phyloP scores from a whole-genome alignment of 1,140 invertebrate genomes.

The Elymnias hypermnestra region DNA sequence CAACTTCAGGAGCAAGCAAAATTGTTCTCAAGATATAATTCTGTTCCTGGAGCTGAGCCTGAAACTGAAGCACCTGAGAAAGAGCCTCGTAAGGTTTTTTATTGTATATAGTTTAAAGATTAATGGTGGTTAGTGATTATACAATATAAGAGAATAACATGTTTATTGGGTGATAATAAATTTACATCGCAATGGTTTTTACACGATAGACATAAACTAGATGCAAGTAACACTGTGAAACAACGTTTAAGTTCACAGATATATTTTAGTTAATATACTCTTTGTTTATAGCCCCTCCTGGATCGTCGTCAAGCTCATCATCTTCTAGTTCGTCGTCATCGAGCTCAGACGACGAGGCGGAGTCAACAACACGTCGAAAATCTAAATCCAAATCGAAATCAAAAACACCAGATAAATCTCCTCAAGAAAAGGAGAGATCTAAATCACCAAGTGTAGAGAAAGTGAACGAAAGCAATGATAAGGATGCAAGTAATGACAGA shows the following conservation, averaged over 20 bases:
- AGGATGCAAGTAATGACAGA: slow-evolving; percentile 68
- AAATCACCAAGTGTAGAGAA: slow-evolving; percentile 51
- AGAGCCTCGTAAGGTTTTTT: slow-evolving; percentile 43
- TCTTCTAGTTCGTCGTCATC: slow-evolving; percentile 66
- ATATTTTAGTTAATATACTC: too few relatives aligned
- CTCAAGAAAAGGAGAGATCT: slow-evolving; percentile 48
- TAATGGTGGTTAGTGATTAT: too few relatives aligned
- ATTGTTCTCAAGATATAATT: slow-evolving; percentile 64
- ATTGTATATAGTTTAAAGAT: not conserved
- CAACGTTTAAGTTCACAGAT: too few relatives aligned
- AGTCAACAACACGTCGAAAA: slow-evolving; percentile 45
- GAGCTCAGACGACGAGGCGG: slow-evolving; percentile 63
- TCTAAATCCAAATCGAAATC: slow-evolving; percentile 60
- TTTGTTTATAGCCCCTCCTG: slow-evolving; percentile 56
- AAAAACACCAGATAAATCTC: slow-evolving; percentile 56
- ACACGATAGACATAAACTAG: too few relatives aligned
- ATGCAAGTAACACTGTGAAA: too few relatives aligned
- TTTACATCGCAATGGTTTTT: too few relatives aligned
- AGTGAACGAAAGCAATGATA: slow-evolving; percentile 43
- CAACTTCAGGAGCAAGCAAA: slow-evolving; percentile 72
- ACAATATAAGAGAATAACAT: too few relatives aligned
- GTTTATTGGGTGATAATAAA: too few relatives aligned
- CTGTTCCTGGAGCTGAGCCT: slow-evolving; percentile 41
- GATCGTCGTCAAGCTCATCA: slow-evolving; percentile 64
- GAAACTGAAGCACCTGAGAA: slow-evolving; percentile 41